Conservation (phyloP, 1,140 invertebrate species). For the Drosophila bifasciata region DNA sequence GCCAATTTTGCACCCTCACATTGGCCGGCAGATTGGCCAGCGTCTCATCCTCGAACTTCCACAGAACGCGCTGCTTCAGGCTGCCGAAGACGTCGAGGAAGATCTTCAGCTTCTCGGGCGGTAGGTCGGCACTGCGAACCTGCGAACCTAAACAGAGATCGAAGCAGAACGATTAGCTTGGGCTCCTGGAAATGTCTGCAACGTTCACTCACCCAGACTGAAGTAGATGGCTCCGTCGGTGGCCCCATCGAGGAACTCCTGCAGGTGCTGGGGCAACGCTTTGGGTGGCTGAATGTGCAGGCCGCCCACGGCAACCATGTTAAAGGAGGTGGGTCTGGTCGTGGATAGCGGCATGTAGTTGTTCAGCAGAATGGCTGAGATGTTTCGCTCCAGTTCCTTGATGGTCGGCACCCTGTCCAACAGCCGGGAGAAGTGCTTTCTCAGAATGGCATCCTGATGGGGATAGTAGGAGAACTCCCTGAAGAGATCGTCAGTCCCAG, state of each 20-base stretch:
- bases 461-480: constrained; percentile 64
- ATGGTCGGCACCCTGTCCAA: constrained; percentile 72
- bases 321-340: constrained; percentile 83
- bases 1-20: constrained; percentile 86
- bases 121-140: constrained; percentile 76
- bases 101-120: constrained; percentile 81
- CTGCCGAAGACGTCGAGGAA: constrained; percentile 85
- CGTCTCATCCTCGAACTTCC: constrained; percentile 87
- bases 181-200: no score
- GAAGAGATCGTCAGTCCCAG: constrained; percentile 43
- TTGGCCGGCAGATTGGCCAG: constrained; percentile 85
- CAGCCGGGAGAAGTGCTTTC: constrained; percentile 64
- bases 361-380: constrained; percentile 85
- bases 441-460: constrained; percentile 66
- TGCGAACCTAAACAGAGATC: constrained; percentile 60
- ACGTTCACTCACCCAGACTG: constrained; percentile 12
- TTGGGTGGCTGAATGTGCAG: constrained; percentile 84
- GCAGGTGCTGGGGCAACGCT: constrained; percentile 71
- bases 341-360: constrained; percentile 84
- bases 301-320: constrained; percentile 85
- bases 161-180: background rate
- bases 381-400: constrained; percentile 84
- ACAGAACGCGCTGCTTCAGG: constrained; percentile 86
- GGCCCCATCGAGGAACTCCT: constrained; percentile 83
- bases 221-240: constrained; percentile 86